phyloP scores from a whole-genome alignment of 1,140 invertebrate genomes.

The Reticulitermes speratus region DNA sequence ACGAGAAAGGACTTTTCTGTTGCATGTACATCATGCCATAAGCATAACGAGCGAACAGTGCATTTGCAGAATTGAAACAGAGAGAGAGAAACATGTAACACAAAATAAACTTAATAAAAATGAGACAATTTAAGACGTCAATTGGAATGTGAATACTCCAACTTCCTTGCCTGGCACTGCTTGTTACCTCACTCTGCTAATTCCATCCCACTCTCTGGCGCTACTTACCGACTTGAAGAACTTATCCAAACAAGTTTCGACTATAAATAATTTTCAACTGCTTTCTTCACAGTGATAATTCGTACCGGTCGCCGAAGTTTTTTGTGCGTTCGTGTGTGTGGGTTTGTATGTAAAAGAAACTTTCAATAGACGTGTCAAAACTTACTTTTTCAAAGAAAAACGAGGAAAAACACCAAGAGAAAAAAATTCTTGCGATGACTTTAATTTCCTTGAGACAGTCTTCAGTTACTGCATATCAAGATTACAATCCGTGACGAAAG shows the following conservation, averaged over 20 bases:
- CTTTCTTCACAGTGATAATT: background rate
- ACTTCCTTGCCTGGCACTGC: background rate
- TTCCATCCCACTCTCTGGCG: background rate
- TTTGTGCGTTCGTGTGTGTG: too few species aligned
- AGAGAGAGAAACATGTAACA: background rate
- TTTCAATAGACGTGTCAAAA: background rate
- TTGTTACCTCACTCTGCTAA: background rate
- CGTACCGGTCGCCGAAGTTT: background rate
- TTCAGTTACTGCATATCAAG: background rate
- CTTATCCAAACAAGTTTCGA: background rate
- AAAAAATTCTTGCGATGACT: background rate
- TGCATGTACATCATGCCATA: background rate
- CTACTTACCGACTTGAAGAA: background rate
- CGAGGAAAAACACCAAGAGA: background rate
- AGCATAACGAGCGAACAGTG: background rate
- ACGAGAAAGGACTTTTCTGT: too few species aligned
- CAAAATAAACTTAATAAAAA: background rate
- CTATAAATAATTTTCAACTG: slow-evolving; percentile 5
- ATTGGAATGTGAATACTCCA: background rate
- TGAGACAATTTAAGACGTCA: background rate
- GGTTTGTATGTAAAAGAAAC: background rate
- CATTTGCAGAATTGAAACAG: background rate
- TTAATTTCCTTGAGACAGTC: background rate
- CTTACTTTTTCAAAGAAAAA: background rate
- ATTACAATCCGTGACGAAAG: background rate